Percentiles rank a stretch among this genome's conserved stretches.
Conservation (phyloP, 2,888 invertebrate species). For the Cephus sareptanus region DNA sequence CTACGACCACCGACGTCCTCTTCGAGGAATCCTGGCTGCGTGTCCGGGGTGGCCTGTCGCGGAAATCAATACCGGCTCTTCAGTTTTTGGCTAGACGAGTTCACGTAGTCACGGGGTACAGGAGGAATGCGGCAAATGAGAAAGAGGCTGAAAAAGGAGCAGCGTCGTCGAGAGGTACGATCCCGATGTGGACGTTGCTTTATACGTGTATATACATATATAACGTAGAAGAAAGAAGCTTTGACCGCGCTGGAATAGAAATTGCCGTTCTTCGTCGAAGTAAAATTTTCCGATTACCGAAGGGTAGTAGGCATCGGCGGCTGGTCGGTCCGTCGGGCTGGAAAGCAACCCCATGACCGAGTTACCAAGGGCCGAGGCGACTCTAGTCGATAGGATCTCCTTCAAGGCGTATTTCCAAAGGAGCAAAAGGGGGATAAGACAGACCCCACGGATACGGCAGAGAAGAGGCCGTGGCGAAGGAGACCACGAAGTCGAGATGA, state of each 20-base stretch:
- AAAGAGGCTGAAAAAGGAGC: not conserved
- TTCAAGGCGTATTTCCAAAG: not conserved
- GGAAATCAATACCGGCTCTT: not conserved
- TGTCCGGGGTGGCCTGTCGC: not conserved
- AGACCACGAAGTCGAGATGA: not conserved
- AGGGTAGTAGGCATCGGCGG: not conserved
- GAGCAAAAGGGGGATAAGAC: not conserved
- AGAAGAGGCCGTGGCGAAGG: not conserved
- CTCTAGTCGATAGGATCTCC: not conserved
- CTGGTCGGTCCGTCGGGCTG: not conserved
- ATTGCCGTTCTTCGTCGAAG: constrained; percentile 13
- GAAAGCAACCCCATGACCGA: not conserved
- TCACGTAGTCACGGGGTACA: not conserved
- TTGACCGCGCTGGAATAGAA: constrained; percentile 25
- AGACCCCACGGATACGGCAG: not conserved
- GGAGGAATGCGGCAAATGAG: not conserved
- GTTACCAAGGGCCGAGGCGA: not conserved
- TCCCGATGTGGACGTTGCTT: not conserved
- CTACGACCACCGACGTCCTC: not conserved
- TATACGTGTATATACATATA: not conserved
- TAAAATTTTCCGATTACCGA: constrained; percentile 17
- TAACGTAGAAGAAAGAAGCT: not conserved
- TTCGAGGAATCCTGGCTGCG: not conserved
- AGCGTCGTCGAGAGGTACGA: not conserved
- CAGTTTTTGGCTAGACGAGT: not conserved